Evolutionary conservation across 2,888 invertebrate genomes (phyloP).

Genomic region (Embidobia sp.): DNA sequence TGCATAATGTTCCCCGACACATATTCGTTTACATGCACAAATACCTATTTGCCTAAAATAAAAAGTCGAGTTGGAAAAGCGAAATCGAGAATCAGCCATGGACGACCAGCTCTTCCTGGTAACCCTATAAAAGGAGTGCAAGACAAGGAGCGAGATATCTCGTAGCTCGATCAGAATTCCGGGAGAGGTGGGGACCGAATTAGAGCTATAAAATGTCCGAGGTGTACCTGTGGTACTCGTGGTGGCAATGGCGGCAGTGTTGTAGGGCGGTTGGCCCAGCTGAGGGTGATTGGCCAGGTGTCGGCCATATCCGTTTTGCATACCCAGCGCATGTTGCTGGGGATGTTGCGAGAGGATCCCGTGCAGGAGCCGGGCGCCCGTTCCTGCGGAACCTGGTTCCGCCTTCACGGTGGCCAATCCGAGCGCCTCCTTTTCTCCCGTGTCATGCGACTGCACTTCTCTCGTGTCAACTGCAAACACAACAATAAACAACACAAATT

Average conservation of each 20-base stretch:
- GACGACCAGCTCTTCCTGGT: no score
- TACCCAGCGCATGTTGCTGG: constrained; percentile 81
- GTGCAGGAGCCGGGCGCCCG: constrained; percentile 83
- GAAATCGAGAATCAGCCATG: no score
- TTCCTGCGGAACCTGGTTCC: constrained; percentile 77
- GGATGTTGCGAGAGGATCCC: constrained; percentile 85
- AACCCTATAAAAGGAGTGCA: no score
- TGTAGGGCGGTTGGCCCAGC: constrained; percentile 86
- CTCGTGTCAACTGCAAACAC: constrained; percentile 85
- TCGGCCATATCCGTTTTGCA: constrained; percentile 78
- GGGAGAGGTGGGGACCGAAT: no score
- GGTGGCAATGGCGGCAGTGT: constrained; percentile 80
- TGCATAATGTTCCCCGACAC: no score
- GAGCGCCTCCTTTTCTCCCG: constrained; percentile 76
- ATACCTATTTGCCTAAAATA: no score
- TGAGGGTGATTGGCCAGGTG: constrained; percentile 81
- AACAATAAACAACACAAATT: no score
- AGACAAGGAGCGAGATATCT: no score
- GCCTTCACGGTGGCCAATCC: constrained; percentile 77
- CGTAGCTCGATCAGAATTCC: no score
- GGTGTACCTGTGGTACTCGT: constrained; percentile 84
- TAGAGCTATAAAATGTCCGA: no score
- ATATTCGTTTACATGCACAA: no score
- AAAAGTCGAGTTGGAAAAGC: no score
- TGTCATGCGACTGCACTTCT: constrained; percentile 81